A percentile compares a stretch with the other conserved stretches of the same genome.
These are phyloP conservation scores for Sander lucioperca DNA, from an alignment of 2,113 vertebrate species.

Conservation along the genomic window DNA sequence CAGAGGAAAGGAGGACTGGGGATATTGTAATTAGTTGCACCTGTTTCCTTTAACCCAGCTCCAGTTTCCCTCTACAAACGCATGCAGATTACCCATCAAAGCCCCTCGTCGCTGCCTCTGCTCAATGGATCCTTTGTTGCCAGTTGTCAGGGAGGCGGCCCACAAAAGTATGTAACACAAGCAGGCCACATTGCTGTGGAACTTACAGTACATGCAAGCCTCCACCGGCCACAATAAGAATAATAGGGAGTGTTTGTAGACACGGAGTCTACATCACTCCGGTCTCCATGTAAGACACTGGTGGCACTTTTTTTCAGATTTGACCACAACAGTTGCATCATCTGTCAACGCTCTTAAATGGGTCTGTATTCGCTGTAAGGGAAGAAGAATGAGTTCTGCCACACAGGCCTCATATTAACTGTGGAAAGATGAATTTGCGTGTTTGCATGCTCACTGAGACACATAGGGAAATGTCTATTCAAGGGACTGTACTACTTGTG, in stretches of 20 bases:
- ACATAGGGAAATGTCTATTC: neutral
- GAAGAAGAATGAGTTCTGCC: slow-evolving; percentile 2
- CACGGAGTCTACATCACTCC: slow-evolving; percentile 48
- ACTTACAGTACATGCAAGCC: slow-evolving; percentile 72
- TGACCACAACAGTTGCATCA: slow-evolving; percentile 68
- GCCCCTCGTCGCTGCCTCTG: slow-evolving; percentile 69
- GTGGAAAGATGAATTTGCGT: slow-evolving; percentile 1
- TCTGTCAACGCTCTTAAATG: slow-evolving; percentile 50
- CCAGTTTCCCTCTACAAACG: slow-evolving; percentile 84
- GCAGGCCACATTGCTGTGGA: slow-evolving; percentile 71
- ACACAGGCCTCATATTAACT: slow-evolving; percentile 12
- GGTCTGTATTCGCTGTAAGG: neutral
- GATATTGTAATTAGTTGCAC: slow-evolving; percentile 87
- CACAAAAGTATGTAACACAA: slow-evolving; percentile 80
- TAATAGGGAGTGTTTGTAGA: slow-evolving; percentile 58
- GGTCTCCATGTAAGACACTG: slow-evolving; percentile 36
- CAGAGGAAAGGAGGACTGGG: slow-evolving; percentile 73
- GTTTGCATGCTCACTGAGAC: slow-evolving; percentile 7
- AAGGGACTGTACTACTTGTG: neutral
- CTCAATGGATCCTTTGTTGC: slow-evolving; percentile 87
- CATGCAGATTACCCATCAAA: slow-evolving; percentile 88
- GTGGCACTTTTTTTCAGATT: slow-evolving; percentile 29
- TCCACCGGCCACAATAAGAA: slow-evolving; percentile 58
- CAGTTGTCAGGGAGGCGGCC: slow-evolving; percentile 82
- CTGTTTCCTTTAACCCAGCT: slow-evolving; percentile 86